These are phyloP conservation scores for Ictalurus furcatus DNA, from an alignment of 2,113 vertebrate species.

Conservation along the genomic window DNA sequence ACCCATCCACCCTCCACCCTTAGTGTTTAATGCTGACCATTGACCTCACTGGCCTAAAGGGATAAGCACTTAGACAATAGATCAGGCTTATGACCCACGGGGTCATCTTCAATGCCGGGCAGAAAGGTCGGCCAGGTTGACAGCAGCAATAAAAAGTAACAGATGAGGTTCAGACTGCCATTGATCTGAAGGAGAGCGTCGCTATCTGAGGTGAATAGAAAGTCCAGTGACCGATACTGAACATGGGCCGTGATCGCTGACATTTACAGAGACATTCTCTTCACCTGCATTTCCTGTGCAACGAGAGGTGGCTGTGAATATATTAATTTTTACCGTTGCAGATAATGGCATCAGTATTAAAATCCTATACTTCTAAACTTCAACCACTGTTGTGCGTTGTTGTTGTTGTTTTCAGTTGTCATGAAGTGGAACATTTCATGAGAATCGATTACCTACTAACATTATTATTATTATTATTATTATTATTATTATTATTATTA, in stretches of 20 bases:
- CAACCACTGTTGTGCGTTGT: neutral
- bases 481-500: too few species aligned
- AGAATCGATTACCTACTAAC: too few species aligned
- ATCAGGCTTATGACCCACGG: constrained; percentile 33
- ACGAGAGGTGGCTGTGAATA: neutral
- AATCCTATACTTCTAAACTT: neutral
- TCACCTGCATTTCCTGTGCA: constrained; percentile 24
- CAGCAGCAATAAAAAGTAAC: constrained; percentile 46
- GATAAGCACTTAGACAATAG: constrained; percentile 38
- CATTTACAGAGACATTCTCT: constrained; percentile 50
- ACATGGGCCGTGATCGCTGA: constrained; percentile 34
- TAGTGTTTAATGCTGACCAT: constrained; percentile 30
- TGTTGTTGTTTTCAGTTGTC: too few species aligned
- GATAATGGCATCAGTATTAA: neutral
- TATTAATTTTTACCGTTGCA: constrained; percentile 38
- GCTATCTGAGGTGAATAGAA: constrained; percentile 29
- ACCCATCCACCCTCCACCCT: neutral
- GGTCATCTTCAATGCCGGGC: constrained; percentile 30
- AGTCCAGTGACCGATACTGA: neutral
- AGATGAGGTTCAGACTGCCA: constrained; percentile 26
- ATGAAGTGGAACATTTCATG: too few species aligned
- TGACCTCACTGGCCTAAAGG: constrained; percentile 25
- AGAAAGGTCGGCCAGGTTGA: constrained; percentile 52
- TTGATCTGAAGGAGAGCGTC: constrained; percentile 27
- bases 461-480: too few species aligned